Percentiles rank a stretch among this genome's conserved stretches.
phyloP scores from a whole-genome alignment of 2,888 invertebrate genomes.

The Netelia fuscicornis region DNA sequence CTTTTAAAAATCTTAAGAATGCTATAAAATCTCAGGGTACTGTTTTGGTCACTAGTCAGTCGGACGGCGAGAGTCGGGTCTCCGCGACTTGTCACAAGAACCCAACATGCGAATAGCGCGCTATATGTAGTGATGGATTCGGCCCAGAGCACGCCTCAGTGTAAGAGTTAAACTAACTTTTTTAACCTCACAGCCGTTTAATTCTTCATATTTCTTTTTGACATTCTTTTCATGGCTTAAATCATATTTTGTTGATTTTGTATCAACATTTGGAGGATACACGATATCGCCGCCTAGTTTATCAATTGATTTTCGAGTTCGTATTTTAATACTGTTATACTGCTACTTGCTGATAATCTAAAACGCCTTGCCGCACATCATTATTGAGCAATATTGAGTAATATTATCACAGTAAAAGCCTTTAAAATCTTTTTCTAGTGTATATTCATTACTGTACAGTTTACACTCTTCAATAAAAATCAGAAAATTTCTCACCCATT shows the following conservation, averaged over 20 bases:
- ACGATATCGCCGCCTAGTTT: conserved; percentile 54
- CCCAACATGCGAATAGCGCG: too few species aligned
- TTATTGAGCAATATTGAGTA: too few species aligned
- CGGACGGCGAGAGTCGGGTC: too few species aligned
- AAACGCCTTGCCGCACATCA: conserved; percentile 60
- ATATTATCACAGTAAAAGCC: conserved; percentile 34
- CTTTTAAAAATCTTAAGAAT: too few species aligned
- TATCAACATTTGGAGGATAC: conserved; percentile 51
- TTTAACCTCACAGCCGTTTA: too few species aligned
- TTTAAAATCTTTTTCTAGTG: conserved; percentile 24
- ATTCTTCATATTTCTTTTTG: background rate
- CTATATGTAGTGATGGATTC: too few species aligned
- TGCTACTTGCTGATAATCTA: conserved; percentile 64
- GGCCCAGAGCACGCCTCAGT: too few species aligned
- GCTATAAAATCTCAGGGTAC: too few species aligned
- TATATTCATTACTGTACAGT: conserved; percentile 30
- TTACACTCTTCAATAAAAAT: conserved; percentile 35
- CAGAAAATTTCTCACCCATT: conserved; percentile 28
- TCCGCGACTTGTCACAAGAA: too few species aligned
- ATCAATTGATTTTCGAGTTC: conserved; percentile 46
- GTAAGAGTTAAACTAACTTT: too few species aligned
- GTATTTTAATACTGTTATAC: conserved; percentile 62
- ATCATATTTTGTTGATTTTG: conserved; percentile 46
- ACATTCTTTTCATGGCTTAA: conserved; percentile 43
- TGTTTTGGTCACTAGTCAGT: too few species aligned